Evolutionary conservation across 1,140 invertebrate species (phyloP).

Genomic region (Drosophila obscura): DNA sequence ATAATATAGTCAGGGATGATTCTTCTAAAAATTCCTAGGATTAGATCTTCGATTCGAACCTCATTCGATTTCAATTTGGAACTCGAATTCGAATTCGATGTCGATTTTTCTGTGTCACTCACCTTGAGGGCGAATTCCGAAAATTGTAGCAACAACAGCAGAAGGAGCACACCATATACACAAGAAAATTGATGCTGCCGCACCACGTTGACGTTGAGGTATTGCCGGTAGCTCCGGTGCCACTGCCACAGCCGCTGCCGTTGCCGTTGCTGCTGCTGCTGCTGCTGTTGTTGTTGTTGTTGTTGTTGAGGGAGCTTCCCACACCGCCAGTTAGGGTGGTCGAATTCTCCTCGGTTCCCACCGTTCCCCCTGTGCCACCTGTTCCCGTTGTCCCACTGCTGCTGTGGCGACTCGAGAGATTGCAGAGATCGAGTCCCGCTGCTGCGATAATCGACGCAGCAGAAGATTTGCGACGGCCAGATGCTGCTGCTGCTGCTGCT

Average conservation of each 20-base stretch:
- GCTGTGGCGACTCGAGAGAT: conserved; percentile 7
- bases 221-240: conserved; percentile 40
- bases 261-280: conserved; percentile 27
- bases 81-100: too few relatives aligned
- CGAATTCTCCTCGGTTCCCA: conserved; percentile 39
- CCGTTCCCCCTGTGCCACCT: conserved; percentile 27
- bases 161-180: conserved; percentile 83
- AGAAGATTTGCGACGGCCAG: conserved; percentile 66
- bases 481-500: conserved; percentile 19
- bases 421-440: conserved; percentile 48
- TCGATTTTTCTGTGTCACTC: conserved; percentile 16
- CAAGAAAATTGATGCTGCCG: conserved; percentile 78
- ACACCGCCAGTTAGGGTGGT: conserved; percentile 36
- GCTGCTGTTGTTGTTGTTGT: conserved; percentile 23
- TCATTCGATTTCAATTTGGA: too few relatives aligned
- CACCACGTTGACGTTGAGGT: conserved; percentile 75
- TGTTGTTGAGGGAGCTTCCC: conserved; percentile 36
- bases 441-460: conserved; percentile 71
- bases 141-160: conserved; percentile 83
- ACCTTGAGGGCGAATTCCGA: conserved; percentile 80
- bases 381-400: conserved; percentile 24
- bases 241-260: conserved; percentile 12
- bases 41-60: too few relatives aligned
- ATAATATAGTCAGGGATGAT: too few relatives aligned
- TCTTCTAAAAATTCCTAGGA: too few relatives aligned